These are phyloP conservation scores for Geodia barretti DNA, from an alignment of 37 sponge, comb jelly and placozoan genomes.

Conservation along the genomic window DNA sequence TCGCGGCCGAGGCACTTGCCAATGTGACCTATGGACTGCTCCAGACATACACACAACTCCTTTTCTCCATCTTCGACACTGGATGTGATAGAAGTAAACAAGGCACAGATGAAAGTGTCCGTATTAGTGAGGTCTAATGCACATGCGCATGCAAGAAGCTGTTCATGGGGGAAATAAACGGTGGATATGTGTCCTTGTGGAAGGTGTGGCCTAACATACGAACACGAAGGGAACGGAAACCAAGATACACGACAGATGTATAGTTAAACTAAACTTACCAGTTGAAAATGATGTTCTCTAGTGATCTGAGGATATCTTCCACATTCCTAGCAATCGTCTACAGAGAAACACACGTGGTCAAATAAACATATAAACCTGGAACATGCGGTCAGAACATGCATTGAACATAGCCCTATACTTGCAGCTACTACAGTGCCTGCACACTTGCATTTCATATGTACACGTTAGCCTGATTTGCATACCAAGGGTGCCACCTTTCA, in stretches of 20 bases:
- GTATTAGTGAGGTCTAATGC: not conserved
- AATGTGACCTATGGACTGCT: slow-evolving; percentile 52
- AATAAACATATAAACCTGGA: not conserved
- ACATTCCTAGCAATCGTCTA: slow-evolving; percentile 25
- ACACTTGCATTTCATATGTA: not conserved
- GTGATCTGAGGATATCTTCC: slow-evolving; percentile 30
- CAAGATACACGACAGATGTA: not conserved
- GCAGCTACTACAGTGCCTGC: not conserved
- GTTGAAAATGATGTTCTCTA: slow-evolving; percentile 26
- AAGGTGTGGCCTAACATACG: too few relatives aligned
- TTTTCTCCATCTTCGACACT: slow-evolving; percentile 3
- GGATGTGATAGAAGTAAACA: not conserved
- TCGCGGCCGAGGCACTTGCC: slow-evolving; percentile 38
- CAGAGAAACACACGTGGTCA: not conserved
- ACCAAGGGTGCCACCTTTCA: too few relatives aligned
- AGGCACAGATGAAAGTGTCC: not conserved
- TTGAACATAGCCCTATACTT: not conserved
- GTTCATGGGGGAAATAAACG: too few relatives aligned
- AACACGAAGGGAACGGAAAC: too few relatives aligned
- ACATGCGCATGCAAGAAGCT: too few relatives aligned
- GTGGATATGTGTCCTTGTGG: too few relatives aligned
- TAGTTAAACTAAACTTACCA: slow-evolving; percentile 9
- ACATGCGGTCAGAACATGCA: too few relatives aligned
- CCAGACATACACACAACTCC: slow-evolving; percentile 38
- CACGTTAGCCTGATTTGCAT: too few relatives aligned